A percentile compares a stretch with the other conserved stretches of the same genome.
These are phyloP conservation scores for Seira sanloemensis DNA, from an alignment of 2,888 invertebrate genomes.

Conservation along the genomic window DNA sequence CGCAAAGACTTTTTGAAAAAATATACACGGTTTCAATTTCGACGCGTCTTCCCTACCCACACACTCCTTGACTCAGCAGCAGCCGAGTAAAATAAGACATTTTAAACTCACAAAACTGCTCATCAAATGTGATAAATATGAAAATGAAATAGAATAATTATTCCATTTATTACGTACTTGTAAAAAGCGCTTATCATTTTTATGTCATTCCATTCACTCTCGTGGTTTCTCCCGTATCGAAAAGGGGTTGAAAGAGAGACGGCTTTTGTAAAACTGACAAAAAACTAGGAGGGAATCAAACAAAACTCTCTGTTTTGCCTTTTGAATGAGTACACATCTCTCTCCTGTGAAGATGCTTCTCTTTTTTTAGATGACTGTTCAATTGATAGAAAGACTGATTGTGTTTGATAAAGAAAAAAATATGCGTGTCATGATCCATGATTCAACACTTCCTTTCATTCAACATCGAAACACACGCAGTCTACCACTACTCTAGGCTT, in stretches of 20 bases:
- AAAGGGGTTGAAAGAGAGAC: background rate
- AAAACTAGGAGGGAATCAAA: background rate
- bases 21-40: too few species aligned
- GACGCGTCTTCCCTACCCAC: background rate
- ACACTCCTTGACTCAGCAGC: too few species aligned
- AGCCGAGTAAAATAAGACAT: background rate
- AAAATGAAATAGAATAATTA: background rate
- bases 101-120: background rate
- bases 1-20: too few species aligned
- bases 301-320: background rate
- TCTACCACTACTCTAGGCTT: background rate
- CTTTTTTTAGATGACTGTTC: background rate
- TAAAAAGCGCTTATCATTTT: background rate
- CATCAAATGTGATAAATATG: background rate
- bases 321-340: conserved; percentile 36
- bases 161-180: background rate
- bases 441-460: conserved; percentile 51
- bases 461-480: conserved; percentile 14
- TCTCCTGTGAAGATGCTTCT: background rate
- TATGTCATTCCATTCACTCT: background rate
- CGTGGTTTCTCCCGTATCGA: background rate
- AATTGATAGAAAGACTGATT: conserved; percentile 25
- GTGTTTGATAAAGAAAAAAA: conserved; percentile 55
- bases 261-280: background rate
- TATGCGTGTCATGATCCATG: conserved; percentile 58